phyloP scores from a whole-genome alignment of 1,140 invertebrate genomes.

The Branchinecta lynchi region DNA sequence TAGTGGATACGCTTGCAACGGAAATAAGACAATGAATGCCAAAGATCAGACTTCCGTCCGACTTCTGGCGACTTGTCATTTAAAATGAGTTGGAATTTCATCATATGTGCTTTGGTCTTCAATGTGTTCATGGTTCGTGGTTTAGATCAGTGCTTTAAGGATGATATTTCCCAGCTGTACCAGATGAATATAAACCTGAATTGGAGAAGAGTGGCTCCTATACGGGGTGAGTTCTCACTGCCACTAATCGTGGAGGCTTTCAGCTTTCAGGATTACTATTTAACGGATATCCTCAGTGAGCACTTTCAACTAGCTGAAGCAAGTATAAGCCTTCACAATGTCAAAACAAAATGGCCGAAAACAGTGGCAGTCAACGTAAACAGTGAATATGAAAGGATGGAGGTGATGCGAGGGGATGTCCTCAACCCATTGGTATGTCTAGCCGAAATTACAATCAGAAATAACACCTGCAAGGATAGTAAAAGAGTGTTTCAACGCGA shows the following conservation, averaged over 20 bases:
- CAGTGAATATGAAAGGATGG: not conserved
- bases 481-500: not conserved
- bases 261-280: not conserved
- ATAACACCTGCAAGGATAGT: not conserved
- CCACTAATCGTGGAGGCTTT: not conserved
- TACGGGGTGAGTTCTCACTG: not conserved
- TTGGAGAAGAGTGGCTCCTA: not conserved
- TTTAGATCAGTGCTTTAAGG: not conserved
- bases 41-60: too few relatives aligned
- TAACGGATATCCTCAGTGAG: not conserved
- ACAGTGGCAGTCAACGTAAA: not conserved
- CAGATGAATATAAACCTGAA: not conserved
- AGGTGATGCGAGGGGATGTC: not conserved
- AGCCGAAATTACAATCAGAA: not conserved
- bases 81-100: too few relatives aligned
- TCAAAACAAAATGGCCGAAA: not conserved
- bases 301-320: not conserved
- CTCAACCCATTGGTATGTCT: not conserved
- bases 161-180: not conserved
- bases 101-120: too few relatives aligned
- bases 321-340: not conserved
- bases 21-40: too few relatives aligned
- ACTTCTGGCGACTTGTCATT: too few relatives aligned
- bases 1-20: too few relatives aligned
- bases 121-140: too few relatives aligned